phyloP scores from a whole-genome alignment of 2,888 invertebrate species.

The Drosophila emarginata region DNA sequence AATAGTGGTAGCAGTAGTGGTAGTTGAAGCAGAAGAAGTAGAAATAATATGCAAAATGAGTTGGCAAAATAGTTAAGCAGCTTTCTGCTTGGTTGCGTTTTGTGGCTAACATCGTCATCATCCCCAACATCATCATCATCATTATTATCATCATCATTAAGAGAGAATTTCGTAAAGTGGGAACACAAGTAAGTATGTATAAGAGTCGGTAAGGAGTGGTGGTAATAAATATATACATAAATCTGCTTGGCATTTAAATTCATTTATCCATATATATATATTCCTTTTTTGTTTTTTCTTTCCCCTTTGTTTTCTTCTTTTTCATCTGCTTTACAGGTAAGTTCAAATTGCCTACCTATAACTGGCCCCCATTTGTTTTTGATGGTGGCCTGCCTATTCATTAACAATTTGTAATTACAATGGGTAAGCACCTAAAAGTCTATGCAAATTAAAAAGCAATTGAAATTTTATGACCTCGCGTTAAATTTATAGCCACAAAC shows the following conservation, averaged over 20 bases:
- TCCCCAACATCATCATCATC: neutral
- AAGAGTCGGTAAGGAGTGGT: too few relatives aligned
- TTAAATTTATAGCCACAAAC: slow-evolving; percentile 59
- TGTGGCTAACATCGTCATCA: slow-evolving; percentile 12
- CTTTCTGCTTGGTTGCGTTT: slow-evolving; percentile 55
- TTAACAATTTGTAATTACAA: slow-evolving; percentile 70
- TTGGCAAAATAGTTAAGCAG: slow-evolving; percentile 69
- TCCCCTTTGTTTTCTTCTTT: slow-evolving; percentile 31
- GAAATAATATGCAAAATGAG: slow-evolving; percentile 64
- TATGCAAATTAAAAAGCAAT: slow-evolving; percentile 76
- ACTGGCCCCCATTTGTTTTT: neutral
- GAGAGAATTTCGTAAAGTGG: neutral
- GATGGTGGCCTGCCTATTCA: slow-evolving; percentile 54
- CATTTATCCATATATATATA: slow-evolving; percentile 3
- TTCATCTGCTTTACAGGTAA: slow-evolving; percentile 54
- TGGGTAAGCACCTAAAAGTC: slow-evolving; percentile 47
- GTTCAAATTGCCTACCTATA: slow-evolving; percentile 24
- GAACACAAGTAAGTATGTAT: neutral
- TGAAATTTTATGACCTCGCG: slow-evolving; percentile 69
- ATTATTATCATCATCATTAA: neutral
- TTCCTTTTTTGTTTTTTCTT: neutral
- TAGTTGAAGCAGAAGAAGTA: neutral
- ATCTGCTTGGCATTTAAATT: neutral
- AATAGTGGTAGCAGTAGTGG: neutral
- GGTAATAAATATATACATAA: neutral